Evolutionary conservation across 2,888 invertebrate species (phyloP).

Genomic region (Spilarctia lutea): DNA sequence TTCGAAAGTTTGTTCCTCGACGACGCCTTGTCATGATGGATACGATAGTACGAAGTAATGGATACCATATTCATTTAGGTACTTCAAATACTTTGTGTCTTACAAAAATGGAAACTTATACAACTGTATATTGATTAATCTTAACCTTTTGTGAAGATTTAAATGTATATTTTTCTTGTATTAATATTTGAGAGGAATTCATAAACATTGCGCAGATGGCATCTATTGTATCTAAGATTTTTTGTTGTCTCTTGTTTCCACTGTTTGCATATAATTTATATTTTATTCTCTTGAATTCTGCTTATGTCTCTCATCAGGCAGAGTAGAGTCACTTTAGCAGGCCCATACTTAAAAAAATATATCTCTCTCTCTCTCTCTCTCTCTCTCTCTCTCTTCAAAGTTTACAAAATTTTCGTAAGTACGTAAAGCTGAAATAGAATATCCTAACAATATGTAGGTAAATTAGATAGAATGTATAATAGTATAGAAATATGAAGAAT

Average conservation of each 20-base stretch:
- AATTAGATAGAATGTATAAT: neutral
- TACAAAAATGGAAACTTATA: neutral
- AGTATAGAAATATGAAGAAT: neutral
- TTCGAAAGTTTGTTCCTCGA: too few species aligned
- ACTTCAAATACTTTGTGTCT: neutral
- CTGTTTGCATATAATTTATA: neutral
- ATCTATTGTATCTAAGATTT: neutral
- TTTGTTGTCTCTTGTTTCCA: neutral
- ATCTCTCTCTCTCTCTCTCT: too few species aligned
- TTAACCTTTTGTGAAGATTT: neutral
- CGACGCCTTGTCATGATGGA: too few species aligned
- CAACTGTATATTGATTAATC: neutral
- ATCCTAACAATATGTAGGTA: neutral
- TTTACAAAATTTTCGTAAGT: too few species aligned
- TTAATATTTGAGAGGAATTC: neutral
- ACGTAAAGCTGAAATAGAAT: neutral
- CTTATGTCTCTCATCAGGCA: too few species aligned
- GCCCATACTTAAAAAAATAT: too few species aligned
- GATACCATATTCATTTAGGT: too few species aligned
- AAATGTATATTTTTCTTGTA: neutral
- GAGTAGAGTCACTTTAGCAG: too few species aligned
- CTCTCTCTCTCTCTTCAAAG: too few species aligned
- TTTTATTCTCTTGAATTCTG: too few species aligned
- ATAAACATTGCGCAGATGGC: neutral
- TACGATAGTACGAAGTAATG: too few species aligned